Conservation (phyloP, 2,113 vertebrate species). For the Periophthalmus modestus region DNA sequence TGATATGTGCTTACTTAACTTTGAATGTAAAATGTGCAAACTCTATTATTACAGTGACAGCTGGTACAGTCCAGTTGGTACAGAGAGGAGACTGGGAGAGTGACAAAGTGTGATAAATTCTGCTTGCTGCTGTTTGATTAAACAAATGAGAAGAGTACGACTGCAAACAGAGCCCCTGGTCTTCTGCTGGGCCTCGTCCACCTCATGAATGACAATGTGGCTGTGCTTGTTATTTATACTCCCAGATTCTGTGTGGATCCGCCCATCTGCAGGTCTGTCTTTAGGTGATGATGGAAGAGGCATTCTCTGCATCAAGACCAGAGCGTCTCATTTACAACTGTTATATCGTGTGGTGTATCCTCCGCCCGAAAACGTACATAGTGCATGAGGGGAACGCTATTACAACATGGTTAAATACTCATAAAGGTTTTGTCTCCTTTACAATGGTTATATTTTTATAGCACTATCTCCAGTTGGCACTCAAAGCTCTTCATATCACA, state of each 20-base stretch:
- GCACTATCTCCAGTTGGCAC: too few species aligned
- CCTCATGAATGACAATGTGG: conserved; percentile 65
- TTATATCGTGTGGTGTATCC: too few species aligned
- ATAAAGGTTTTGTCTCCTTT: too few species aligned
- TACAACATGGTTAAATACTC: too few species aligned
- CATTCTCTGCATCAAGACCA: conserved; percentile 48
- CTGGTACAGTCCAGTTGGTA: conserved; percentile 7
- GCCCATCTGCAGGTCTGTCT: conserved; percentile 58
- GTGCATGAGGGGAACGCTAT: too few species aligned
- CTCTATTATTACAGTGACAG: conserved; percentile 18
- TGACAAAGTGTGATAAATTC: conserved; percentile 41
- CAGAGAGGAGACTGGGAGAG: neutral
- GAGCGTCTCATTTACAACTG: conserved; percentile 20
- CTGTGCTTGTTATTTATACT: conserved; percentile 55
- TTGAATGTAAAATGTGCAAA: neutral
- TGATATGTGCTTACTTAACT: neutral
- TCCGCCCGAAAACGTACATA: too few species aligned
- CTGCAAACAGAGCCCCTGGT: conserved; percentile 45
- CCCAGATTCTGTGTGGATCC: conserved; percentile 53
- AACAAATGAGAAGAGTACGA: conserved; percentile 52
- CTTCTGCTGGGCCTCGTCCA: conserved; percentile 50
- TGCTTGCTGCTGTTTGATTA: conserved; percentile 53
- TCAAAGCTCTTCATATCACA: too few species aligned
- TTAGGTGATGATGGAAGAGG: conserved; percentile 56
- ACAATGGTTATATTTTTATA: too few species aligned